Evolutionary conservation across 2,113 vertebrate species (phyloP).

Genomic region (Falco punctatus): DNA sequence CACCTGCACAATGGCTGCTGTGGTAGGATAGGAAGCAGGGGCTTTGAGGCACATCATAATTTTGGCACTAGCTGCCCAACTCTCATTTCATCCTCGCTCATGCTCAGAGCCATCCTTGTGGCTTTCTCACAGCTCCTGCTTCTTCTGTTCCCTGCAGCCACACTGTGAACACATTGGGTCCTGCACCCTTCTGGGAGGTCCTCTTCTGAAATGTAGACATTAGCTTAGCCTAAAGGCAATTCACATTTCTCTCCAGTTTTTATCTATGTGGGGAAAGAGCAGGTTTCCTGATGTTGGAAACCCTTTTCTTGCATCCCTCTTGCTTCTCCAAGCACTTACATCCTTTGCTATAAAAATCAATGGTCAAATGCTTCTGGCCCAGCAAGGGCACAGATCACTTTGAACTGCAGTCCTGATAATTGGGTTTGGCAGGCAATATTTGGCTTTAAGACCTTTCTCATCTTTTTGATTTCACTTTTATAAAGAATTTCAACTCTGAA

Average conservation of each 20-base stretch:
- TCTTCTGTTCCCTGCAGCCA: not conserved
- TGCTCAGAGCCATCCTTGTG: not conserved
- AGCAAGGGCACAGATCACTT: not conserved
- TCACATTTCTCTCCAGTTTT: not conserved
- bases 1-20: not conserved
- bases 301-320: not conserved
- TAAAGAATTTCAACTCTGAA: not conserved
- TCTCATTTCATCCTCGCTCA: rapidly evolving
- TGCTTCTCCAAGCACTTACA: not conserved
- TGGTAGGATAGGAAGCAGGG: not conserved
- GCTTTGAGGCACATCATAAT: not conserved
- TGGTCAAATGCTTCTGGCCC: not conserved
- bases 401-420: not conserved
- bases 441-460: not conserved
- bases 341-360: not conserved
- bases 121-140: not conserved
- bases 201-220: not conserved
- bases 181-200: not conserved
- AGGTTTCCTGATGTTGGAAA: not conserved
- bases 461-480: conserved; percentile 16
- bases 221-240: not conserved
- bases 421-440: conserved; percentile 23
- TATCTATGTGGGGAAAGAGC: not conserved
- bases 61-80: not conserved
- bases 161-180: rapidly evolving